Evolutionary conservation across 2,113 vertebrate genomes (phyloP), one percentile per base, ranked within the genome.

Genomic region (Oriolus oriolus): DNA sequence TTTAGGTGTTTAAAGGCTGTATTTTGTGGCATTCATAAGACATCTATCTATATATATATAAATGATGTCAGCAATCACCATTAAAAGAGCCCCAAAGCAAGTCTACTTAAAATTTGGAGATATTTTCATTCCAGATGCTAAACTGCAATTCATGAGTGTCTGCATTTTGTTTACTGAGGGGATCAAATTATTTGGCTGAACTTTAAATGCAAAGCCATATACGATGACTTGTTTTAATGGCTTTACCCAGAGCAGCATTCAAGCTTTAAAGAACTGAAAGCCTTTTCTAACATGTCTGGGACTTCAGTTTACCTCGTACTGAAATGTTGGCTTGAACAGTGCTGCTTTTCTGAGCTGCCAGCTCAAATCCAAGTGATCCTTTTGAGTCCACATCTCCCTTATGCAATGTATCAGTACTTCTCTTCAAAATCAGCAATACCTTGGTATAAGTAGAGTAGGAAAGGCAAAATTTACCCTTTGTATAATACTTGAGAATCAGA

Each of bases 11-110:
- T 27, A 50, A 69, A 78, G 24, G 18, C 10, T 39, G 6, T 42
- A 64, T 45, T 78, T 74, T 69, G 15, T 47, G 19, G 10, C 18
- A 52, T 70, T 57, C 0, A 0, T 44, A 60, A 68, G 10, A 45
- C 8, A 42, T 27, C 2, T 47, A 47, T 23, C 11, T n/a, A 33
- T 12, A 63, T 59, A 27, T 54, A 14, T 45, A 59, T 7, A n/a
- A 41, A 64, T 53, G 0, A 37, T 42, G 24, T 16, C 26, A 70
- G 7, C 0, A 1, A 47, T 35, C 37, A 71, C 15, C 8, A 56
- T 18, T 42, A 30, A 47, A 35, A 49, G 31, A 73, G 0, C 1
- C 11, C 5, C 13, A 85, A 37, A 26, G 14, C 6, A 78, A 57
- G 16, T 53, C 21, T 45, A n/a, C 16, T 35, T 54, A 83, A 64